Evolutionary conservation across 1,140 invertebrate genomes (phyloP), one percentile per base, ranked within the genome.

Genomic region (Eupeodes corollae): DNA sequence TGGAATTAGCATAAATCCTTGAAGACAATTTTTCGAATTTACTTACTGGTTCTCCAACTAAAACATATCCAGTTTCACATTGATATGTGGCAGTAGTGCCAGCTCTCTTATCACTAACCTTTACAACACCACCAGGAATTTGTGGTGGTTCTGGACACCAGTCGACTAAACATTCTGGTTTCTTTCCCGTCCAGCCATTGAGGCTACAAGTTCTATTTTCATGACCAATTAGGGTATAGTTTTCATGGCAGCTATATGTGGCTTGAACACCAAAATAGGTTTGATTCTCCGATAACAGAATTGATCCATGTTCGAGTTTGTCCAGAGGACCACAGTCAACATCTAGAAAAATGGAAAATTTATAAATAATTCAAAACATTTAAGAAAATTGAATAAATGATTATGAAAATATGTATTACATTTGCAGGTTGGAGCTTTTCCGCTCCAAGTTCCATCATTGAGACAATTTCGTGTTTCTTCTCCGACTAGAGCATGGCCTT

Each of bases 401-500:
- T 18, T 3, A n/a, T 15, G 1, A 14, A n/a, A 38, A 30, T 2
- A 12, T 10, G 1, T 10, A 78, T 79, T 75, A 91, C 87, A 91
- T 80, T 88, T 87, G 67, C 90, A 93, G 39, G 78, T 78, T 3
- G 88, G 87, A 3, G 88, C 76, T 2, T 63, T 55, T 12, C 83
- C 86, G 41, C 79, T 83, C 89, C 89, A 94, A 55, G 86, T 83
- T 12, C 89, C 89, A 56, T 79, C 78, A 1, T 65, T 54, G 18
- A 74, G 73, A 63, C 91, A 95, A 2, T 71, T 77, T 52, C 88
- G 75, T 14, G 68, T 77, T 35, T 72, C 71, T 41, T 79, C 73
- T 37, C 90, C 91, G n/a, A 85, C 59, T 1, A 94, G 68, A 74
- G 83, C 84, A 59, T 88, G 82, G 8, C 89, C 92, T 52, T 80